Percentiles rank a stretch among this genome's conserved stretches.
Evolutionary conservation across 2,113 vertebrate species (phyloP).

Genomic region (Chauna torquata): DNA sequence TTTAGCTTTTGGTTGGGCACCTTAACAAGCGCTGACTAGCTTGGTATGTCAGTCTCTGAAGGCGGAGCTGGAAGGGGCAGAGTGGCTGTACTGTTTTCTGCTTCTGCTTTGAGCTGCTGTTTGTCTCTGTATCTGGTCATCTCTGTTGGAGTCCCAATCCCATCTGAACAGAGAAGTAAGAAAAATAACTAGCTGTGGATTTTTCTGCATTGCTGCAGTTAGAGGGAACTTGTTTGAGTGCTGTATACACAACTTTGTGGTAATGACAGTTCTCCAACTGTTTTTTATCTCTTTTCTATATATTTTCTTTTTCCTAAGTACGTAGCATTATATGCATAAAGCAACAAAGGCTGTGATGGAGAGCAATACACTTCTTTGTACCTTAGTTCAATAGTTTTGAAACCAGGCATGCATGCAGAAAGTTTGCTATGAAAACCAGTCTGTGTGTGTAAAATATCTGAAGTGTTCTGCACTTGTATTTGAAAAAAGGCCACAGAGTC

Average conservation of each 20-base stretch:
- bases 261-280: neutral
- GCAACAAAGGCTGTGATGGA: neutral
- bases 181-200: accelerated
- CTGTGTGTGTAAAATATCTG: neutral
- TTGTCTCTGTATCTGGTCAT: neutral
- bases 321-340: neutral
- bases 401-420: neutral
- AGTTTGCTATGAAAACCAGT: neutral
- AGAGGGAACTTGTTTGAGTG: neutral
- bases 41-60: neutral
- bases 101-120: neutral
- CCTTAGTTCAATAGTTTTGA: neutral
- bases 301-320: neutral
- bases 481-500: neutral
- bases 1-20: neutral
- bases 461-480: neutral
- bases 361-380: neutral
- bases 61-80: neutral
- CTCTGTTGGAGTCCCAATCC: neutral
- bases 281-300: neutral
- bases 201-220: neutral
- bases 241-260: neutral
- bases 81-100: neutral
- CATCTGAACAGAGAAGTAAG: neutral
- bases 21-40: neutral